Percentiles rank a stretch among this genome's conserved stretches.
Evolutionary conservation across 2,797 vertebrate species (phyloP).

Genomic region (Arrhamphus sclerolepis): DNA sequence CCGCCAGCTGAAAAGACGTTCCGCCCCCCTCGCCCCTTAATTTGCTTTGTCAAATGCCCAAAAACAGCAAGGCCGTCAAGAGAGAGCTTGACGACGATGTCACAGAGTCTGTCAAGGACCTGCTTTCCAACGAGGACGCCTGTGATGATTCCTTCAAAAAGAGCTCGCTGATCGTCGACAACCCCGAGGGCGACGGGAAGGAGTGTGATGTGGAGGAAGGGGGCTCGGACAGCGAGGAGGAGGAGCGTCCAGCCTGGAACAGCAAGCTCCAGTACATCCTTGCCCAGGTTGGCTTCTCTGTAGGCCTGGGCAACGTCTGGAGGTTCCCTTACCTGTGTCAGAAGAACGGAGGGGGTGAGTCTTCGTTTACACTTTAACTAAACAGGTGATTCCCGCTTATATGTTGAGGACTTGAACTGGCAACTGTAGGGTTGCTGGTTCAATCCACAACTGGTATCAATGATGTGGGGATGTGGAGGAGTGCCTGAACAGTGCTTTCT

Average conservation of each 20-base stretch:
- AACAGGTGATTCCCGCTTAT: too few species aligned
- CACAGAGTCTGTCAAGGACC: slow-evolving; percentile 95
- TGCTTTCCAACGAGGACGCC: slow-evolving; percentile 95
- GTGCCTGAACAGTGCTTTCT: too few species aligned
- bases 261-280: slow-evolving; percentile 98
- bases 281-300: slow-evolving; percentile 98
- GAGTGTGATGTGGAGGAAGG: slow-evolving; percentile 72
- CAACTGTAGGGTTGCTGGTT: too few species aligned
- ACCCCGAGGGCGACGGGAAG: slow-evolving; percentile 78
- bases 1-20: slow-evolving; percentile 67
- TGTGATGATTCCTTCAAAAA: slow-evolving; percentile 95
- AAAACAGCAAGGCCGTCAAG: slow-evolving; percentile 96
- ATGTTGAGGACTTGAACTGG: background rate
- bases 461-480: too few species aligned
- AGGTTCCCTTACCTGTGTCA: slow-evolving; percentile 98
- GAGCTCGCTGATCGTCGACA: slow-evolving; percentile 87
- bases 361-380: background rate
- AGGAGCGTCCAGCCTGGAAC: slow-evolving; percentile 95
- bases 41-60: slow-evolving; percentile 92
- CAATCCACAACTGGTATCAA: too few species aligned
- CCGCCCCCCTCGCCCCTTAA: slow-evolving; percentile 52
- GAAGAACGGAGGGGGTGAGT: slow-evolving; percentile 97
- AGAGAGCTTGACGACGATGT: slow-evolving; percentile 96
- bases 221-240: slow-evolving; percentile 79
- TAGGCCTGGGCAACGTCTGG: slow-evolving; percentile 98